Base-by-base conservation (phyloP, 2,113 vertebrate genomes). In the Brachyistius frenatus region DNA sequence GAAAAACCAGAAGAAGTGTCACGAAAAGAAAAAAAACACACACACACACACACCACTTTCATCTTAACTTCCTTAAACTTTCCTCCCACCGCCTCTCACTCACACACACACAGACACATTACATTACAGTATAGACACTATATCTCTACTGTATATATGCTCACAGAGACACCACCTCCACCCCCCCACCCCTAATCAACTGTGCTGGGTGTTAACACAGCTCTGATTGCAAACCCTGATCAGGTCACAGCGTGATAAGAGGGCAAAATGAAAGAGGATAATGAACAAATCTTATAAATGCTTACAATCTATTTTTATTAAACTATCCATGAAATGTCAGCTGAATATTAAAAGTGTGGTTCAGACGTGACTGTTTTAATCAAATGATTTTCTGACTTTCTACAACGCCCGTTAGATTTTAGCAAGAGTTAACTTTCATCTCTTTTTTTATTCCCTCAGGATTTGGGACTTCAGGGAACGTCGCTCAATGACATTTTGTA, bases 401-500 rank as follows among this genome's bases (percentile, higher is more conserved):
- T 68, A 10, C 5, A 54, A 1, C 31, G 2, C 6, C 9, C 57
- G 5, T 79, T 63, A 35, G 41, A 50, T 73, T 36, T 57, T 1
- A 23, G 3, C 2, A 41, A 52, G 14, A 63, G 33, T 66, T 52
- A 36, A 66, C 37, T 73, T 47, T 72, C 10, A n/a, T 64, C 9
- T 71, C n/a, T 69, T 10, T 56, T 33, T 30, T 82, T 49, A 46
- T 36, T 68, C 57, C 66, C 52, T 9, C 76, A 97, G 97, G 96
- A 97, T 72, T 83, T 98, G 79, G 97, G 96, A 46, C 92, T 96
- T 37, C 96, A 97, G 91, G 96, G 96, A 67, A 96, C 95, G 0
- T 97, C 96, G 2, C 95, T 97, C 71, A 96, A 95, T 8, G 95
- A 97, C 79, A 95, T 97, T 67, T 94, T 98, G 86, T 97, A 97